Conservation (phyloP, 2,797 vertebrate genomes). For the Sebastes dallii region DNA sequence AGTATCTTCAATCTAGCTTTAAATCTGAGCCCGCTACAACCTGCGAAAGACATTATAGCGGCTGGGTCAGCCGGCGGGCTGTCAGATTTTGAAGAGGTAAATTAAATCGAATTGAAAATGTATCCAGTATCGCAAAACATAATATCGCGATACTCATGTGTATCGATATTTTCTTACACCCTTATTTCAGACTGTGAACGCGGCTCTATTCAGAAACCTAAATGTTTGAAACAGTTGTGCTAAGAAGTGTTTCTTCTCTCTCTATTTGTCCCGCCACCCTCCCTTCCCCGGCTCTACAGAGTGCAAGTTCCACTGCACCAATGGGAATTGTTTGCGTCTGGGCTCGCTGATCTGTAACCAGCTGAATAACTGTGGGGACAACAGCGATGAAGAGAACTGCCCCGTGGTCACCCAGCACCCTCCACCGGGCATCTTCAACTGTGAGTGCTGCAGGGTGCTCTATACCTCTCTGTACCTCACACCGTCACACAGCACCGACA, state of each 20-base stretch:
- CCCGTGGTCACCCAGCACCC: slow-evolving; percentile 95
- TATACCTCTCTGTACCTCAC: background rate
- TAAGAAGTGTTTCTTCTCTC: slow-evolving; percentile 11
- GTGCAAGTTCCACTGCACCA: slow-evolving; percentile 98
- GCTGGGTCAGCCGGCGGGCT: no score
- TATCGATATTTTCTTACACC: no score
- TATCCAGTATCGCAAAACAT: no score
- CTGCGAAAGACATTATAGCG: no score
- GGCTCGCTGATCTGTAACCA: slow-evolving; percentile 97
- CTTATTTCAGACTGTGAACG: background rate
- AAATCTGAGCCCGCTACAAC: no score
- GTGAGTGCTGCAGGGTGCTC: slow-evolving; percentile 82
- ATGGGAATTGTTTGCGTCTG: slow-evolving; percentile 95
- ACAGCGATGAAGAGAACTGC: slow-evolving; percentile 97
- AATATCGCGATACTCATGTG: no score
- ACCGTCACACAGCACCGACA: background rate
- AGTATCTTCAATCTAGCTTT: no score
- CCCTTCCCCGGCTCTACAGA: slow-evolving; percentile 76
- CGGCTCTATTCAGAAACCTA: background rate
- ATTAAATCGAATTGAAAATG: no score
- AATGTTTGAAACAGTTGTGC: slow-evolving; percentile 5
- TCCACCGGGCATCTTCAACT: slow-evolving; percentile 93
- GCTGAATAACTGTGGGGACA: slow-evolving; percentile 97
- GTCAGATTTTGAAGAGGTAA: no score
- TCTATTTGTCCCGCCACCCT: background rate